Evolutionary conservation across 2,888 invertebrate genomes (phyloP).

Genomic region (Allophyes oxyacanthae): DNA sequence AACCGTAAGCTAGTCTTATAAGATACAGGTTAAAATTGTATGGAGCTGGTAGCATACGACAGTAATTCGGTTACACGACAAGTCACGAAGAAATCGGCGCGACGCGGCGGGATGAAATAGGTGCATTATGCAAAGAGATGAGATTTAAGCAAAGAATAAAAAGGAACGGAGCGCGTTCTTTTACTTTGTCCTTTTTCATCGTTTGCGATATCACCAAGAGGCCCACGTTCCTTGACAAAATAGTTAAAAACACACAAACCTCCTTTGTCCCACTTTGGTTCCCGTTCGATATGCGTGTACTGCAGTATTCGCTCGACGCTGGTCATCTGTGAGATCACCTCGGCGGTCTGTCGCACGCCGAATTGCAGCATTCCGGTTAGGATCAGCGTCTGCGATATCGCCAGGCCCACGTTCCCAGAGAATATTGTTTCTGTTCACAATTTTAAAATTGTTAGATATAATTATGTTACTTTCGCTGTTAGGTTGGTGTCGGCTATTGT

Average conservation of each 20-base stretch:
- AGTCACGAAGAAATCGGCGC: too few relatives aligned
- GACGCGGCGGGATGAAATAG: too few relatives aligned
- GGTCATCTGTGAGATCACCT: constrained; percentile 92
- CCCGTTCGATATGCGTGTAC: constrained; percentile 92
- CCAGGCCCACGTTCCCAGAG: constrained; percentile 92
- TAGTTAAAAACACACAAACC: constrained; percentile 60
- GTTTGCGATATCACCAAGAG: too few relatives aligned
- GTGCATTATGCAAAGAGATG: too few relatives aligned
- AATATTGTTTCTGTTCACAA: constrained; percentile 80
- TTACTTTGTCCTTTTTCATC: too few relatives aligned
- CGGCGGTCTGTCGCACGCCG: constrained; percentile 92
- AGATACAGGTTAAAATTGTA: too few relatives aligned
- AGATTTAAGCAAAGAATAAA: too few relatives aligned
- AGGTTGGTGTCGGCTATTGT: constrained; percentile 14
- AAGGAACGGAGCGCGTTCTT: too few relatives aligned
- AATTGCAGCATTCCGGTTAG: constrained; percentile 93
- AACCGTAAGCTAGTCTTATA: too few relatives aligned
- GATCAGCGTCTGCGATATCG: constrained; percentile 91
- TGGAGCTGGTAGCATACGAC: too few relatives aligned
- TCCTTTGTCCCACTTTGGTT: constrained; percentile 86
- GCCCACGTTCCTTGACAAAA: too few relatives aligned
- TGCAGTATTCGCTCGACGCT: constrained; percentile 93
- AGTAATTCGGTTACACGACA: too few relatives aligned
- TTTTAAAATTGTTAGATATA: constrained; percentile 11
- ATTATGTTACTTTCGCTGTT: constrained; percentile 20